Evolutionary conservation across 2,113 vertebrate species (phyloP).

Genomic region (Cichladusa arquata): DNA sequence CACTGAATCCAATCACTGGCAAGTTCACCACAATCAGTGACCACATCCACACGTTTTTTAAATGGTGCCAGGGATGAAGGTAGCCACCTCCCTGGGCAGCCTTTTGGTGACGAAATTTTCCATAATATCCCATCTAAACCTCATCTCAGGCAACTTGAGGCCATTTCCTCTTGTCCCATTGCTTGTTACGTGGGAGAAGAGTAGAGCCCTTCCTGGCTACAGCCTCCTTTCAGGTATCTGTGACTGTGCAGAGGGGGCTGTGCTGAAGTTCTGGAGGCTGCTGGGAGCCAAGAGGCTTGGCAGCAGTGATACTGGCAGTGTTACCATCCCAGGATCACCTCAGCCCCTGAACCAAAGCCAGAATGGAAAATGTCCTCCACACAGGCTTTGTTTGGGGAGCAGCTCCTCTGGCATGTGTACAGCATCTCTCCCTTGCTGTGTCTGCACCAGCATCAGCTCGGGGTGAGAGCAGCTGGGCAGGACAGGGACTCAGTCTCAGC

Average conservation of each 20-base stretch:
- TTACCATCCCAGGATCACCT: background rate
- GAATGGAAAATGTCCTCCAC: background rate
- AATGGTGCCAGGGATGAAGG: background rate
- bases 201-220: accelerated
- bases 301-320: background rate
- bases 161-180: background rate
- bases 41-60: background rate
- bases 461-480: background rate
- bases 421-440: accelerated
- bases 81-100: background rate
- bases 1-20: background rate
- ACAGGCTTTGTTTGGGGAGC: background rate
- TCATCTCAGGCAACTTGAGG: background rate
- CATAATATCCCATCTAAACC: background rate
- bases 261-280: background rate
- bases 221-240: background rate
- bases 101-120: background rate
- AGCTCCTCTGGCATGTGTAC: background rate
- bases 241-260: background rate
- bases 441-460: background rate
- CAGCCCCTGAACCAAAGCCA: background rate
- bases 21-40: background rate
- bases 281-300: background rate
- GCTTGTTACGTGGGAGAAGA: accelerated
- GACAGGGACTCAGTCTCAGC: background rate